Percentiles rank a stretch among this genome's conserved stretches.
Conservation (phyloP, 2,888 invertebrate species). For the Antitype chi region DNA sequence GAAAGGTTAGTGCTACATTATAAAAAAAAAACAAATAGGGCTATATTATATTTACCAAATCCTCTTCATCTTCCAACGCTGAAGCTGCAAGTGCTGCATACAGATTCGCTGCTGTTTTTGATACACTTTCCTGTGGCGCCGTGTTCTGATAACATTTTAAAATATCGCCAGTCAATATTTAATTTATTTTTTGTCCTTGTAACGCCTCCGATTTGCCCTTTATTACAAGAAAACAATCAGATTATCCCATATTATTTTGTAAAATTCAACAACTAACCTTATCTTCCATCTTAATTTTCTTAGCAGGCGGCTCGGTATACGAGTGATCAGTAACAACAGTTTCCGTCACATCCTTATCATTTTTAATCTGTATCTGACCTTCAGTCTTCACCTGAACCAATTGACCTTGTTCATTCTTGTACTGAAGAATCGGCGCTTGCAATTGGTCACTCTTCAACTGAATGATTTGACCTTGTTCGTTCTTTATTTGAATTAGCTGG, state of each 20-base stretch:
- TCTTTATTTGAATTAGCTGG: conserved; percentile 86
- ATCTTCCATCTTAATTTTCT: conserved; percentile 83
- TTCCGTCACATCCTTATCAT: conserved; percentile 80
- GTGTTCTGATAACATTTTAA: conserved; percentile 59
- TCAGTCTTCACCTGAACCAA: conserved; percentile 78
- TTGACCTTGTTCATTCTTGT: conserved; percentile 83
- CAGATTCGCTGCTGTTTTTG: conserved; percentile 95
- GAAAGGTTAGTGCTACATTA: conserved; percentile 3
- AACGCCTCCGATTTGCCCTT: background rate
- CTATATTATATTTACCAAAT: conserved; percentile 80
- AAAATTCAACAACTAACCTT: conserved; percentile 72
- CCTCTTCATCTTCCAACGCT: conserved; percentile 95
- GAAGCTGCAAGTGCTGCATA: conserved; percentile 96
- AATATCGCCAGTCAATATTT: too few species aligned
- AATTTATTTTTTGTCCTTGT: too few species aligned
- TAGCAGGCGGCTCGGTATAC: conserved; percentile 84
- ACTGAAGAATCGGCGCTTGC: conserved; percentile 78
- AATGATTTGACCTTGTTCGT: conserved; percentile 87
- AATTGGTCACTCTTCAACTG: conserved; percentile 85
- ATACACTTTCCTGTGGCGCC: conserved; percentile 91
- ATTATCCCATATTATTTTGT: background rate
- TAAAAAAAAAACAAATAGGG: background rate
- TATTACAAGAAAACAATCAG: background rate
- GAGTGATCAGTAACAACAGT: conserved; percentile 81
- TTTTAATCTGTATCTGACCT: conserved; percentile 67